Conservation (phyloP, 2,888 invertebrate genomes). For the Euzetes globulus region DNA sequence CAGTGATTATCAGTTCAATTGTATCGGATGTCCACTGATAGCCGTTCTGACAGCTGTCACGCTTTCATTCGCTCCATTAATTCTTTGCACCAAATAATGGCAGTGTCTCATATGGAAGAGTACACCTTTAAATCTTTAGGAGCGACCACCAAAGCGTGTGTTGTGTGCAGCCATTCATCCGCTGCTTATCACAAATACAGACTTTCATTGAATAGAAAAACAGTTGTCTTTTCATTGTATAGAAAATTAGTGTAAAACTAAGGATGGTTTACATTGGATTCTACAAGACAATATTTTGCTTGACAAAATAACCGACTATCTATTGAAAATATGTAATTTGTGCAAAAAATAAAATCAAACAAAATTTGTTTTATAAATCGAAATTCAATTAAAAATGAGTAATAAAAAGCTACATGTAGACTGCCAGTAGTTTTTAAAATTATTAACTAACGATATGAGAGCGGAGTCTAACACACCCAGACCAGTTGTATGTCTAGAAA, state of each 20-base stretch:
- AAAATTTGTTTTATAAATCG: too few relatives aligned
- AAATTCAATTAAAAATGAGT: too few relatives aligned
- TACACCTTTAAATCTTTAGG: conserved; percentile 3
- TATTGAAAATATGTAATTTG: too few relatives aligned
- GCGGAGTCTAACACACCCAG: too few relatives aligned
- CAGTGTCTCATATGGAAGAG: neutral
- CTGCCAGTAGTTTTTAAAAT: too few relatives aligned
- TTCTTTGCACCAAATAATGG: conserved; percentile 13
- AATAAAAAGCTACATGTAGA: too few relatives aligned
- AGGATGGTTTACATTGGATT: too few relatives aligned
- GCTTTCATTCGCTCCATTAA: conserved; percentile 14
- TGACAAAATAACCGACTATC: too few relatives aligned
- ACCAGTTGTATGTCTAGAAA: too few relatives aligned
- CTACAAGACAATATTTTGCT: too few relatives aligned
- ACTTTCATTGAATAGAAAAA: neutral
- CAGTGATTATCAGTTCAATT: conserved; percentile 18
- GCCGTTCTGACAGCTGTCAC: conserved; percentile 29
- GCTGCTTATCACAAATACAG: neutral
- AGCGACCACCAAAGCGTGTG: neutral
- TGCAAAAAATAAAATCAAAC: too few relatives aligned
- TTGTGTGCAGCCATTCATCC: neutral
- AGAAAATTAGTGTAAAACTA: neutral
- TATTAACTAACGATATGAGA: too few relatives aligned
- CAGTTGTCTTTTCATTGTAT: neutral
- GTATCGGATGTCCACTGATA: conserved; percentile 19